These are phyloP conservation scores for Cephus pulcher DNA, from an alignment of 2,888 invertebrate species.

Conservation along the genomic window DNA sequence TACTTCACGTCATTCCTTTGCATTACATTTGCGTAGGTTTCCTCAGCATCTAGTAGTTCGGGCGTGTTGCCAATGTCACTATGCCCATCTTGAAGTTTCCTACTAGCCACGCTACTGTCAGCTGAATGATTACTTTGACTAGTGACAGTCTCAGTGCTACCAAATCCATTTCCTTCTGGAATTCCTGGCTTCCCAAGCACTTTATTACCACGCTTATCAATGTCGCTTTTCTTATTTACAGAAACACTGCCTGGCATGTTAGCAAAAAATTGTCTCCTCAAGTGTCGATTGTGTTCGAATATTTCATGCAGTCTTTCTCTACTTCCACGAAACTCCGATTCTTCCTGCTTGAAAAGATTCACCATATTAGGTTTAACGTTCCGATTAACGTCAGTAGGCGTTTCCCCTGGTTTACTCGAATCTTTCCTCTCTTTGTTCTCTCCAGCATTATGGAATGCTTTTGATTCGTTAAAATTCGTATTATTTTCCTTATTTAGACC, in stretches of 20 bases:
- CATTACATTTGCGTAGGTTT: constrained; percentile 1
- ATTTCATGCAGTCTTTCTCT: constrained; percentile 61
- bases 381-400: not conserved
- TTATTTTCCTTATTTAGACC: constrained; percentile 7
- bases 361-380: not conserved
- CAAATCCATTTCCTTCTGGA: constrained; percentile 45
- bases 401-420: not conserved
- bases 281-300: constrained; percentile 58
- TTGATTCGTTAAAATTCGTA: not conserved
- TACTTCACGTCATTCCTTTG: constrained; percentile 3
- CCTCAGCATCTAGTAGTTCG: not conserved
- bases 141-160: constrained; percentile 60
- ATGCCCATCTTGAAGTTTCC: not conserved
- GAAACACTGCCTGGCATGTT: constrained; percentile 30
- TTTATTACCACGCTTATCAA: not conserved
- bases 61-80: not conserved
- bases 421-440: not conserved
- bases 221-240: constrained; percentile 5
- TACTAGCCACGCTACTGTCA: constrained; percentile 40
- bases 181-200: constrained; percentile 13
- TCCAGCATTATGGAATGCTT: not conserved
- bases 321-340: constrained; percentile 44
- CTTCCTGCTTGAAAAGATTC: constrained; percentile 5
- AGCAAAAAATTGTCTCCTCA: constrained; percentile 58
- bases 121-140: constrained; percentile 62